Conservation (phyloP, 2,888 invertebrate species). For the Galeopsomyia nigrocyanea region DNA sequence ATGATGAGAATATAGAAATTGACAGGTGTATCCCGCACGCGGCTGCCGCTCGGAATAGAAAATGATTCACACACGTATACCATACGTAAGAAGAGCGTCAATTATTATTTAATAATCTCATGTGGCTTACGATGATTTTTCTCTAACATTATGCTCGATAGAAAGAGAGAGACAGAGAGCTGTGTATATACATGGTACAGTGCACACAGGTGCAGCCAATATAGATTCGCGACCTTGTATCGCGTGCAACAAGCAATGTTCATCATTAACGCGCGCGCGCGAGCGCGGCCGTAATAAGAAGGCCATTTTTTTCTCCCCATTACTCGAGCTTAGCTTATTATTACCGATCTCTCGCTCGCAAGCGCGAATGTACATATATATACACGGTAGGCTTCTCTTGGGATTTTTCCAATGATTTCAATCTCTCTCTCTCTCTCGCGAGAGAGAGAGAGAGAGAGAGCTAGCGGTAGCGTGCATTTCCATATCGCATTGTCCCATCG, state of each 20-base stretch:
- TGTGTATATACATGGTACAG: too few relatives aligned
- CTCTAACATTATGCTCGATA: too few relatives aligned
- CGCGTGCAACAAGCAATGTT: slow-evolving; percentile 25
- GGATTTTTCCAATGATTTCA: slow-evolving; percentile 31
- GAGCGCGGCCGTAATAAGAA: slow-evolving; percentile 21
- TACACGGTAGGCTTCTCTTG: neutral
- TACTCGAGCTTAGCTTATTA: slow-evolving; percentile 3
- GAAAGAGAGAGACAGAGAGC: too few relatives aligned
- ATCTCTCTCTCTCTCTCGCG: slow-evolving; percentile 38
- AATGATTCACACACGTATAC: too few relatives aligned
- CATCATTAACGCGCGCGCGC: slow-evolving; percentile 23
- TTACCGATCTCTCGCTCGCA: slow-evolving; percentile 3
- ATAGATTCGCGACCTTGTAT: slow-evolving; percentile 20
- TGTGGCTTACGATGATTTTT: too few relatives aligned
- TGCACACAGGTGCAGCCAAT: too few relatives aligned
- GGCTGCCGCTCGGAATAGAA: too few relatives aligned
- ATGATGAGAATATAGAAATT: too few relatives aligned
- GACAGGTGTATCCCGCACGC: too few relatives aligned
- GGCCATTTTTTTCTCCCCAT: slow-evolving; percentile 7
- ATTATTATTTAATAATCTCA: too few relatives aligned
- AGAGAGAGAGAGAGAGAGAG: neutral
- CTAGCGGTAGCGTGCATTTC: slow-evolving; percentile 42
- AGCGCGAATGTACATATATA: too few relatives aligned
- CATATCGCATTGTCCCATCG: slow-evolving; percentile 48
- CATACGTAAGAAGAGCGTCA: too few relatives aligned